These are phyloP conservation scores for Chascanopsetta lugubris DNA, from an alignment of 2,113 vertebrate genomes.

Conservation along the genomic window DNA sequence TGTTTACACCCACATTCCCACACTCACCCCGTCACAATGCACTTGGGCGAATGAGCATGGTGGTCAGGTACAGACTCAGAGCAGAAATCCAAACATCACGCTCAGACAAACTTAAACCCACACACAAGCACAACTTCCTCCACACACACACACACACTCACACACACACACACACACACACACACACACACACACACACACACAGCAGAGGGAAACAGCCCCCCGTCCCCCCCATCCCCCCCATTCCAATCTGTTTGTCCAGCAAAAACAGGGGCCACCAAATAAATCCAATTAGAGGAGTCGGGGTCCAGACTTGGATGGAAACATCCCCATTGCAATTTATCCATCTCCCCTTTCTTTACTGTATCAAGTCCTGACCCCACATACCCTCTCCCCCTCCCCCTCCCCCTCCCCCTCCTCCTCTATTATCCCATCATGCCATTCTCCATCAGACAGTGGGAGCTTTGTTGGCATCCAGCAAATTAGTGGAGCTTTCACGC, in stretches of 20 bases:
- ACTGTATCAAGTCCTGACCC: slow-evolving; percentile 55
- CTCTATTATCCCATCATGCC: slow-evolving; percentile 14
- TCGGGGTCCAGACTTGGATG: slow-evolving; percentile 44
- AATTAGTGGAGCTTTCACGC: slow-evolving; percentile 6
- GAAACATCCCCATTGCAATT: slow-evolving; percentile 49
- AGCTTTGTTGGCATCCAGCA: slow-evolving; percentile 40
- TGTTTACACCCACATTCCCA: slow-evolving; percentile 29
- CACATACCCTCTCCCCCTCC: not conserved
- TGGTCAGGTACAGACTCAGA: slow-evolving; percentile 57
- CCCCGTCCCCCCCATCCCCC: no score
- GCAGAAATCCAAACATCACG: slow-evolving; percentile 64
- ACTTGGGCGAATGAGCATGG: slow-evolving; percentile 43
- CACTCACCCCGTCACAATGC: slow-evolving; percentile 25
- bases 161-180: slow-evolving; percentile 75
- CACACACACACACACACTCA: slow-evolving; percentile 52
- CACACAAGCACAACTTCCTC: slow-evolving; percentile 75
- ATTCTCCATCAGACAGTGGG: slow-evolving; percentile 42
- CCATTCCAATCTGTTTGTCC: slow-evolving; percentile 58
- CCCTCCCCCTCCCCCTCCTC: not conserved
- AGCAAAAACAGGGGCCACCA: slow-evolving; percentile 38
- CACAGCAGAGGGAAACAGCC: slow-evolving; percentile 31
- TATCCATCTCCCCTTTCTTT: slow-evolving; percentile 32
- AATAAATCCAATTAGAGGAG: slow-evolving; percentile 73
- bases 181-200: slow-evolving; percentile 53
- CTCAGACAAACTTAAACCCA: slow-evolving; percentile 44